Percentiles rank a stretch among this genome's conserved stretches.
Evolutionary conservation across 2,797 vertebrate genomes (phyloP).

Genomic region (Sylvilagus floridanus): DNA sequence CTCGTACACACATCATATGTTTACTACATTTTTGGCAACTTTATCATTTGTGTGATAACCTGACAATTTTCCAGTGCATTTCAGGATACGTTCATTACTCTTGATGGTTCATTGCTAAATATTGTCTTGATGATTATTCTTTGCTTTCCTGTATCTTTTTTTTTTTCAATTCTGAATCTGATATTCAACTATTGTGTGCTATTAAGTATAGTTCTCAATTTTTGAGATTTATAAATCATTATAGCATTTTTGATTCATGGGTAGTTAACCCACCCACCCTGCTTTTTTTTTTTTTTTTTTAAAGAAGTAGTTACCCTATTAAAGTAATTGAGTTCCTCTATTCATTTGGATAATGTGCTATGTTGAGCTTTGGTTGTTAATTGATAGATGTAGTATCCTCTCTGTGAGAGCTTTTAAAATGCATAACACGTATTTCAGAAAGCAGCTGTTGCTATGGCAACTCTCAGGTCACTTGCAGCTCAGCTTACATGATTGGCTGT

Average conservation of each 20-base stretch:
- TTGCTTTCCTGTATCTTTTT: conserved; percentile 51
- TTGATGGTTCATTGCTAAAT: conserved; percentile 62
- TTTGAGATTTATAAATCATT: conserved; percentile 54
- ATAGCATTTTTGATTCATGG: conserved; percentile 62
- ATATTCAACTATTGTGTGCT: conserved; percentile 40
- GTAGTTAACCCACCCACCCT: not conserved
- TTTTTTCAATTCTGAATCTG: conserved; percentile 47
- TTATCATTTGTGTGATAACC: conserved; percentile 52
- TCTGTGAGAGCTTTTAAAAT: conserved; percentile 96
- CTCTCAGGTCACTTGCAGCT: conserved; percentile 96
- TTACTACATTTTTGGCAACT: conserved; percentile 41
- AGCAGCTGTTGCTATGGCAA: conserved; percentile 94
- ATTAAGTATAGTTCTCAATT: conserved; percentile 58
- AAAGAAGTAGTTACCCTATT: not conserved
- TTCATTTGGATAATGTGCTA: conserved; percentile 77
- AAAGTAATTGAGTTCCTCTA: conserved; percentile 50
- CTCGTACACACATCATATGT: not conserved
- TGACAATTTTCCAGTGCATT: conserved; percentile 55
- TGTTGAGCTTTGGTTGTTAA: conserved; percentile 87
- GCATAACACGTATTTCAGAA: conserved; percentile 97
- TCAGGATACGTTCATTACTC: conserved; percentile 46
- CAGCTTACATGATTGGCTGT: conserved; percentile 96
- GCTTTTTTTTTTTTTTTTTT: not conserved
- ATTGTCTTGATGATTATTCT: conserved; percentile 48
- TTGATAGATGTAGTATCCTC: conserved; percentile 90